Percentiles rank a stretch among this genome's conserved stretches.
Conservation (phyloP, 2,888 invertebrate species). For the Polydrusus pterygomalis region DNA sequence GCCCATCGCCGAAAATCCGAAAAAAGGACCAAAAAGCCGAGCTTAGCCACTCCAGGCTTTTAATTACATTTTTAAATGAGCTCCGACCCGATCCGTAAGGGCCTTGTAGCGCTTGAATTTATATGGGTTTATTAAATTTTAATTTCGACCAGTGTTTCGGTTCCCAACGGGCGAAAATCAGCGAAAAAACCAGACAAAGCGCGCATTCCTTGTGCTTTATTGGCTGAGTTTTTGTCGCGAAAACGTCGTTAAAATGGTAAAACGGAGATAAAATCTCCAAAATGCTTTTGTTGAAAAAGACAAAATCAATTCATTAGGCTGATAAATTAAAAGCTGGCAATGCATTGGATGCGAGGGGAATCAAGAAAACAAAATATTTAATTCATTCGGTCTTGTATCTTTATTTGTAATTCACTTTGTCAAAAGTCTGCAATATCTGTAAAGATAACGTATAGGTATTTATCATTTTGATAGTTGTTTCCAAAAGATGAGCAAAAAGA, state of each 20-base stretch:
- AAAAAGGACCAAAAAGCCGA: conserved; percentile 66
- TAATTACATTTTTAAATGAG: conserved; percentile 70
- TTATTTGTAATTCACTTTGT: no score
- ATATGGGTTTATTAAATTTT: conserved; percentile 73
- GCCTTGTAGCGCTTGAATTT: conserved; percentile 67
- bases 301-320: conserved; percentile 44
- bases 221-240: conserved; percentile 53
- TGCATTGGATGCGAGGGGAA: conserved; percentile 4
- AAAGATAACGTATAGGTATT: no score
- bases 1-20: conserved; percentile 65
- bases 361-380: background rate
- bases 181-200: conserved; percentile 54
- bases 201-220: conserved; percentile 56
- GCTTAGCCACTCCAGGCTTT: conserved; percentile 60
- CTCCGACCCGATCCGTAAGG: conserved; percentile 57
- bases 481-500: no score
- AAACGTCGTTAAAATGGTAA: conserved; percentile 58
- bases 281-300: conserved; percentile 52
- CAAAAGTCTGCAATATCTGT: no score
- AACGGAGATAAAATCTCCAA: conserved; percentile 54
- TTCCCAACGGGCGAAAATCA: conserved; percentile 57
- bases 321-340: conserved; percentile 8
- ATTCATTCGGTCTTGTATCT: background rate
- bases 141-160: conserved; percentile 64
- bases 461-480: no score